Conservation (phyloP, 1,140 invertebrate species). For the Bacillus rossius region DNA sequence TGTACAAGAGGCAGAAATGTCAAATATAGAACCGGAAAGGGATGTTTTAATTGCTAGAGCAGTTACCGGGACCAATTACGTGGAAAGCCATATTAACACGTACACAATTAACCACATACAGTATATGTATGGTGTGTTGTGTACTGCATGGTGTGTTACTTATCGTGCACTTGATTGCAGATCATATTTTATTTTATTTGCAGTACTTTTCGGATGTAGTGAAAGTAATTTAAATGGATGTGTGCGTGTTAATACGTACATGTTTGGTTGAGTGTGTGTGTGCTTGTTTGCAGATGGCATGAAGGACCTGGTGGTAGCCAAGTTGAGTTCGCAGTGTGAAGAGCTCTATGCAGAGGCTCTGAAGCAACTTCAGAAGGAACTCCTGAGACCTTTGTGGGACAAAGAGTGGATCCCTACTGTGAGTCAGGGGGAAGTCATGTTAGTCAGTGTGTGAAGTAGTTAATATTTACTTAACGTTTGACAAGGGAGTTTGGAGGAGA, state of each 20-base stretch:
- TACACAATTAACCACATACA: too few relatives aligned
- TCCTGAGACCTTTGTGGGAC: slow-evolving; percentile 79
- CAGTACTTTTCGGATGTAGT: background rate
- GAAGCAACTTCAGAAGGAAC: slow-evolving; percentile 83
- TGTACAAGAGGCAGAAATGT: too few relatives aligned
- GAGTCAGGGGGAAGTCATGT: slow-evolving; percentile 30
- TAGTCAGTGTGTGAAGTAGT: too few relatives aligned
- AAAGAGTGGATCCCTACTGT: slow-evolving; percentile 78
- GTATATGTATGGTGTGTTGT: too few relatives aligned
- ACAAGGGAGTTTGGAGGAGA: background rate
- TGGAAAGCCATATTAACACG: too few relatives aligned
- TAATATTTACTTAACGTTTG: background rate
- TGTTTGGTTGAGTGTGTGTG: background rate
- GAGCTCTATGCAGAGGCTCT: slow-evolving; percentile 90
- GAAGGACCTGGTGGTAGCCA: slow-evolving; percentile 90
- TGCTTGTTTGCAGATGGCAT: slow-evolving; percentile 78
- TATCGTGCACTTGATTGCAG: too few relatives aligned
- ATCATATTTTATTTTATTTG: too few relatives aligned
- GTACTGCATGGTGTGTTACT: too few relatives aligned
- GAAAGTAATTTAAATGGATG: background rate
- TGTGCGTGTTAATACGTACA: background rate
- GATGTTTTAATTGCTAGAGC: too few relatives aligned
- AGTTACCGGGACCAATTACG: too few relatives aligned
- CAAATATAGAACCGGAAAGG: too few relatives aligned
- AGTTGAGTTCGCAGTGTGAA: slow-evolving; percentile 86